phyloP scores from a whole-genome alignment of 2,797 vertebrate genomes.

The Hippopotamyrus pictus region DNA sequence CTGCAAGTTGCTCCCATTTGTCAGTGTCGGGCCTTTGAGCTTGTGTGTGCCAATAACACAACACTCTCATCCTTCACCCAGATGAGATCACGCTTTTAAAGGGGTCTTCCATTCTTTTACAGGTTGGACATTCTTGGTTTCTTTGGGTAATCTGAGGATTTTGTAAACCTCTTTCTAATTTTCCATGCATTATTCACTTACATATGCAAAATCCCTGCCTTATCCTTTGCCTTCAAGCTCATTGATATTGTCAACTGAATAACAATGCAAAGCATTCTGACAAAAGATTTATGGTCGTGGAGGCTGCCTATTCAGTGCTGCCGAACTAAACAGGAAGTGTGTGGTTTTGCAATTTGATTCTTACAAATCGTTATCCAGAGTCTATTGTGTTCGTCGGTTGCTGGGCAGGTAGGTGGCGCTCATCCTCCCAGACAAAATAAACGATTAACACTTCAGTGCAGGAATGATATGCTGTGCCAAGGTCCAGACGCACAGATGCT shows the following conservation, averaged over 20 bases:
- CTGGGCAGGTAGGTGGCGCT: not conserved
- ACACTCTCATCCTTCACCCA: not conserved
- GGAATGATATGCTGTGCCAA: not conserved
- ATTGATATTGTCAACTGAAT: not conserved
- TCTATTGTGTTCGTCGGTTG: not conserved
- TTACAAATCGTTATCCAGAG: not conserved
- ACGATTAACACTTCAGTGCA: not conserved
- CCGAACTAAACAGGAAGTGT: not conserved
- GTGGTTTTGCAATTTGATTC: not conserved
- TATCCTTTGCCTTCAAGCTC: not conserved
- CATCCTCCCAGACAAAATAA: not conserved
- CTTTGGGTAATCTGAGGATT: not conserved
- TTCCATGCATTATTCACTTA: not conserved
- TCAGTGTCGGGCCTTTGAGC: not conserved
- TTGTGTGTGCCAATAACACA: not conserved
- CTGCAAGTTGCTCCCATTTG: slow-evolving; percentile 8
- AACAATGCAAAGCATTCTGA: not conserved
- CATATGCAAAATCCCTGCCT: not conserved
- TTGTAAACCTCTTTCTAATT: not conserved
- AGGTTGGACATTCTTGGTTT: not conserved
- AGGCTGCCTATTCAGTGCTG: not conserved
- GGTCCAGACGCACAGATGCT: not conserved
- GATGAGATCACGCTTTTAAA: not conserved
- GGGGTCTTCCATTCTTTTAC: not conserved
- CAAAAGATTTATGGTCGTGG: not conserved